These are phyloP conservation scores for Phenacoccus solenopsis DNA, from an alignment of 1,140 invertebrate genomes.

Conservation along the genomic window DNA sequence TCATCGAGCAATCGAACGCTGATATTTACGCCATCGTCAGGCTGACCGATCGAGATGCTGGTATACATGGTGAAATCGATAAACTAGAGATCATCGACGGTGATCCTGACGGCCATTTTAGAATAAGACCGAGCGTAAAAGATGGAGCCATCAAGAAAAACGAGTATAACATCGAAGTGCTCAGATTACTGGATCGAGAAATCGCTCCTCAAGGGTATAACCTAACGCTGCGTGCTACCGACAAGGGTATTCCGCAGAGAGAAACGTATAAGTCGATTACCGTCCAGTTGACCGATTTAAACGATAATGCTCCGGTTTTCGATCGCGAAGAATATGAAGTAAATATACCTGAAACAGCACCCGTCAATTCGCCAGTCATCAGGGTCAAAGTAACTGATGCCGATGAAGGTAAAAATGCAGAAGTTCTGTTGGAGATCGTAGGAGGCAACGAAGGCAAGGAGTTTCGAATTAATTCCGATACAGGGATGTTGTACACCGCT, in stretches of 20 bases:
- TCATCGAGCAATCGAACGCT: slow-evolving; percentile 69
- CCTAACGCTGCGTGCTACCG: slow-evolving; percentile 68
- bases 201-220: slow-evolving; percentile 66
- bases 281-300: slow-evolving; percentile 62
- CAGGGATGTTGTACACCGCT: slow-evolving; percentile 78
- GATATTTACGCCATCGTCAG: slow-evolving; percentile 82
- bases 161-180: slow-evolving; percentile 63
- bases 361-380: slow-evolving; percentile 75
- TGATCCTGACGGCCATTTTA: slow-evolving; percentile 75
- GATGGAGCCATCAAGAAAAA: slow-evolving; percentile 35
- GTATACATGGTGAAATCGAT: slow-evolving; percentile 68
- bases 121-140: slow-evolving; percentile 44
- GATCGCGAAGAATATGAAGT: slow-evolving; percentile 77
- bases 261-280: slow-evolving; percentile 60
- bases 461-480: slow-evolving; percentile 73
- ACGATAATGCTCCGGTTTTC: slow-evolving; percentile 80
- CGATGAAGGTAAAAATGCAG: slow-evolving; percentile 65
- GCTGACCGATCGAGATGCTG: slow-evolving; percentile 66
- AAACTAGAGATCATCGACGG: slow-evolving; percentile 76
- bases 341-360: slow-evolving; percentile 73
- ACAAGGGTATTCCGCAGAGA: slow-evolving; percentile 63
- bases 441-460: slow-evolving; percentile 81
- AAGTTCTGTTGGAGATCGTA: slow-evolving; percentile 77
- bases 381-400: slow-evolving; percentile 72
- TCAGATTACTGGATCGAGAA: slow-evolving; percentile 62